These are phyloP conservation scores for Momotus momota DNA, from an alignment of 2,797 vertebrate species.

Conservation along the genomic window DNA sequence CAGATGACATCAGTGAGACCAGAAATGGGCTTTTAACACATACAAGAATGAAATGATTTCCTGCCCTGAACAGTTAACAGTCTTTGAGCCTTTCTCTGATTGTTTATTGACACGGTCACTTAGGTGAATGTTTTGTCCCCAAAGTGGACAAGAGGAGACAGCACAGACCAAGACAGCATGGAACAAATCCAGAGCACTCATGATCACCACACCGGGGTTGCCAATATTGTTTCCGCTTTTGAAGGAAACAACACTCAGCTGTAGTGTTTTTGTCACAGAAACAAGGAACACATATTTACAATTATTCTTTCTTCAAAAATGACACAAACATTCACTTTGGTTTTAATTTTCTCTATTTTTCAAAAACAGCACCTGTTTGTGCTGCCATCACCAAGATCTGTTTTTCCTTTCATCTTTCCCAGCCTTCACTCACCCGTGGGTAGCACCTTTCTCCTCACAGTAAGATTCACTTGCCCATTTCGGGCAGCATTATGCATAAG, in stretches of 20 bases:
- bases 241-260: constrained; percentile 1
- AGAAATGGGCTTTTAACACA: constrained; percentile 49
- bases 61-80: neutral
- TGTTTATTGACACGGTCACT: neutral
- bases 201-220: constrained; percentile 4
- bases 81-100: neutral
- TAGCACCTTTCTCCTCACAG: constrained; percentile 91
- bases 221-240: constrained; percentile 20
- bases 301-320: neutral
- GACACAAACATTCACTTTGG: neutral
- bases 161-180: constrained; percentile 31
- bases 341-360: neutral
- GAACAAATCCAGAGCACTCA: constrained; percentile 36
- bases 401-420: neutral
- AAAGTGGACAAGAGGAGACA: constrained; percentile 1
- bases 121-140: neutral
- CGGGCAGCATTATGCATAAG: constrained; percentile 96
- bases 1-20: constrained; percentile 28
- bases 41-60: constrained; percentile 26
- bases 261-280: constrained; percentile 42
- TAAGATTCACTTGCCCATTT: constrained; percentile 94
- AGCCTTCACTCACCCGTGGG: constrained; percentile 81
- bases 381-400: neutral
- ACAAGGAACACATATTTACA: constrained; percentile 19
- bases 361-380: neutral